phyloP scores from a whole-genome alignment of 2,113 vertebrate species.

The Fukomys damarensis region DNA sequence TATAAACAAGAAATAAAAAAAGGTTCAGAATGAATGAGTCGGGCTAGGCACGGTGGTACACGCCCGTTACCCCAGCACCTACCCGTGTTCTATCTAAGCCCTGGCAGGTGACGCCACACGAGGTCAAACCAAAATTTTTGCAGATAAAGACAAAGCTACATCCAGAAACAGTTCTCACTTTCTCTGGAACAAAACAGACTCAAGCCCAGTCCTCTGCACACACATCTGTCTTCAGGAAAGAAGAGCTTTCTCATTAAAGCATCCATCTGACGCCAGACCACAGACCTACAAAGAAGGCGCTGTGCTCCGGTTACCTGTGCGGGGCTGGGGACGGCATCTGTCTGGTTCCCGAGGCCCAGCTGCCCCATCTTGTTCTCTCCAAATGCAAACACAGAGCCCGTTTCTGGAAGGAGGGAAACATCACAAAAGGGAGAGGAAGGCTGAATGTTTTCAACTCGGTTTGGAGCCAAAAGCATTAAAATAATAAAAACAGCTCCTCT shows the following conservation, averaged over 20 bases:
- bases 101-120: not conserved
- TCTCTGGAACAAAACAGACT: not conserved
- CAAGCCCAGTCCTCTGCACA: not conserved
- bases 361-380: slow-evolving; percentile 99
- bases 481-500: not conserved
- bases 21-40: not conserved
- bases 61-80: not conserved
- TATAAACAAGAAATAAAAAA: not conserved
- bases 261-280: not conserved
- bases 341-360: slow-evolving; percentile 96
- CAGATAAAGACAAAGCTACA: not conserved
- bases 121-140: not conserved
- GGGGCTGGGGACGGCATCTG: slow-evolving; percentile 94
- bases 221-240: not conserved
- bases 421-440: not conserved
- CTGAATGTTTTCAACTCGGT: not conserved
- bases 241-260: not conserved
- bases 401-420: slow-evolving; percentile 86
- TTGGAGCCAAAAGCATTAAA: not conserved
- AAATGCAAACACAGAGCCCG: slow-evolving; percentile 92
- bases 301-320: slow-evolving; percentile 86
- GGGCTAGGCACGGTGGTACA: not conserved
- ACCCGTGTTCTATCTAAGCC: not conserved
- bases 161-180: not conserved
- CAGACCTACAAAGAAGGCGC: too few species aligned